Conservation (phyloP, 2,888 invertebrate genomes). For the Ophioninae sp. region DNA sequence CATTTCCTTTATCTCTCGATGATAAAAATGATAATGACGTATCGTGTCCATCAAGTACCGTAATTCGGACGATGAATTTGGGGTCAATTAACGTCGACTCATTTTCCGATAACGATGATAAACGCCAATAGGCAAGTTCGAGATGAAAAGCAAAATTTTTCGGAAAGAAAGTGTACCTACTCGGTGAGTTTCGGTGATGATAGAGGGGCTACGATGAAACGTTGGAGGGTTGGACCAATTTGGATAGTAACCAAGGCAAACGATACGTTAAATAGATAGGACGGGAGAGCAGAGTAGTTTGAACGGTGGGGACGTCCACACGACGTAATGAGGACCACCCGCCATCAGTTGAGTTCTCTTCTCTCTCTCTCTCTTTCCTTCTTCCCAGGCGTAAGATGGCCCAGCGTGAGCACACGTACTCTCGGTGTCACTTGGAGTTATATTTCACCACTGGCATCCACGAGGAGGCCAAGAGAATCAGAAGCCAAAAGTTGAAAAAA, state of each 20-base stretch:
- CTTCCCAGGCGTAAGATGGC: constrained; percentile 53
- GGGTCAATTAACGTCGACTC: no score
- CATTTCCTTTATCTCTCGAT: no score
- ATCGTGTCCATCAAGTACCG: no score
- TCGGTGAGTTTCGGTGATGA: constrained; percentile 32
- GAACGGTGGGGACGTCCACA: constrained; percentile 73
- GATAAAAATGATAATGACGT: no score
- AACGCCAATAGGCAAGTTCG: background rate
- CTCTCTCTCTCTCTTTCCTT: constrained; percentile 27
- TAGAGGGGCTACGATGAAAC: constrained; percentile 31
- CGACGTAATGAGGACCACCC: constrained; percentile 81
- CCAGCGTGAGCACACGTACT: constrained; percentile 39
- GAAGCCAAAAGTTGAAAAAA: background rate
- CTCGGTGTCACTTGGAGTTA: constrained; percentile 54
- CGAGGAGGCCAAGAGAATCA: constrained; percentile 16
- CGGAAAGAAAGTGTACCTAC: background rate
- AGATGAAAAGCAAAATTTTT: background rate
- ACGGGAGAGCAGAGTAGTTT: constrained; percentile 68
- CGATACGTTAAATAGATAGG: constrained; percentile 81
- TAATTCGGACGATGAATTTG: no score
- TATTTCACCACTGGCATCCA: constrained; percentile 20
- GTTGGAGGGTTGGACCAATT: constrained; percentile 77
- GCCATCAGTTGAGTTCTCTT: constrained; percentile 69
- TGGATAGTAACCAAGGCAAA: constrained; percentile 81
- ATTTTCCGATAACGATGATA: background rate